Evolutionary conservation across 2,113 vertebrate genomes (phyloP), one percentile per base, ranked within the genome.

Genomic region (Micromys minutus): DNA sequence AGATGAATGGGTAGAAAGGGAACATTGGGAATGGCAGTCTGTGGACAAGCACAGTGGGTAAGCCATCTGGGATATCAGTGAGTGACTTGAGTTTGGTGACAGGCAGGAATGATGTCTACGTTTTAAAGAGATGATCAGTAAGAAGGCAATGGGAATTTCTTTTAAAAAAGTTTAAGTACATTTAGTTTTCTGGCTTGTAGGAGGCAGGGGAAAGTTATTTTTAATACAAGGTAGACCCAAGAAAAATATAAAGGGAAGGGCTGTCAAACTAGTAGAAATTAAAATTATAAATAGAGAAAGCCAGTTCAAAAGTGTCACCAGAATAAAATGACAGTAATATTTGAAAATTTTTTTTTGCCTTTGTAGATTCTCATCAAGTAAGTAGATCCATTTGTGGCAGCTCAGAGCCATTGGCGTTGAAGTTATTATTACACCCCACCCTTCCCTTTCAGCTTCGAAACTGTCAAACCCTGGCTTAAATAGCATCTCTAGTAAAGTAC

Each of bases 391-490:
- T 83, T 91, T 81, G 57, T 93, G 75, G 71, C 26, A 96, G 74
- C 90, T 95, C 87, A 77, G 94, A 92, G 61, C 87, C 89, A 19
- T 69, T 96, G 47, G 52, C 67, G 61, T 34, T 45, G 84, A 50
- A 77, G 39, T 74, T 89, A 84, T 93, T 87, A 57, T 52, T 31
- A 39, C 17, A 26, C 5, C 52, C n/a, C 50, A 65, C 31, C n/a
- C 36, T 72, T 96, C 36, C 79, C 36, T 84, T 95, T 59, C 81
- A 96, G 65, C 61, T 95, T 94, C 89, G 63, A 95, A 89, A 93
- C 79, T 96, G 89, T 94, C 79, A 92, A 92, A 89, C 52, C 71
- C 42, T 95, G 90, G 96, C 69, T 96, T 89, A 96, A 87, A 95
- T 89, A 87, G 52, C 76, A 42, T 95, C 94, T 96, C 77, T 95